Evolutionary conservation across 2,797 vertebrate genomes (phyloP).

Genomic region (Amblyopsis hoosieri): DNA sequence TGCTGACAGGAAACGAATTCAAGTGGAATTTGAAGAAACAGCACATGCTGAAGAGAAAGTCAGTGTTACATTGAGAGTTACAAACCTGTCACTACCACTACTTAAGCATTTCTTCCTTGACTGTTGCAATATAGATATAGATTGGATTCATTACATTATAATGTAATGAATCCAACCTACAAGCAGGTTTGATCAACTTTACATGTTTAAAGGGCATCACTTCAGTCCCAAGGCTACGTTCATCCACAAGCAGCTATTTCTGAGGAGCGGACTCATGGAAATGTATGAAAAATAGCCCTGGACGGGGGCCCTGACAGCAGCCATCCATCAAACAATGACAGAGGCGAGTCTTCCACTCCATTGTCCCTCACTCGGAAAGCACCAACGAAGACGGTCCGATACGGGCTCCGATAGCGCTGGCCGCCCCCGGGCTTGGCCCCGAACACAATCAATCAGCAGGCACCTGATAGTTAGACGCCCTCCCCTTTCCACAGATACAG

Average conservation of each 20-base stretch:
- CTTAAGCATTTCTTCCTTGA: too few relatives aligned
- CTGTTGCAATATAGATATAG: too few relatives aligned
- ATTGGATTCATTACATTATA: too few relatives aligned
- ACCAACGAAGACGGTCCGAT: constrained; percentile 61
- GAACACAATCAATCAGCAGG: constrained; percentile 55
- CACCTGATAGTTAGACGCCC: constrained; percentile 51
- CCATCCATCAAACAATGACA: constrained; percentile 59
- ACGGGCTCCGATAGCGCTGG: constrained; percentile 37
- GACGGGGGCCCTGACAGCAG: constrained; percentile 49
- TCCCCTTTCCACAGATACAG: constrained; percentile 19
- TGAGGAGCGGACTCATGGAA: constrained; percentile 38
- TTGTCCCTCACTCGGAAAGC: constrained; percentile 30
- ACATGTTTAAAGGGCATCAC: too few relatives aligned
- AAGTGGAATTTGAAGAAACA: constrained; percentile 41
- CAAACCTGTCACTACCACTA: too few relatives aligned
- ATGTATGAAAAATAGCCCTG: constrained; percentile 54
- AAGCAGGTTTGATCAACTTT: too few relatives aligned
- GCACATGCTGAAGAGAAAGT: too few relatives aligned
- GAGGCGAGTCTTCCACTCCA: constrained; percentile 38
- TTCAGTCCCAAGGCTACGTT: neutral
- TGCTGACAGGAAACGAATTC: neutral
- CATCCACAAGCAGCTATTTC: constrained; percentile 15
- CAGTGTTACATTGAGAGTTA: too few relatives aligned
- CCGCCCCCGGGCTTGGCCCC: constrained; percentile 32
- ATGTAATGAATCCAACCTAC: too few relatives aligned